These are phyloP conservation scores for Helicoverpa assulta DNA, from an alignment of 2,888 invertebrate genomes.

Conservation along the genomic window DNA sequence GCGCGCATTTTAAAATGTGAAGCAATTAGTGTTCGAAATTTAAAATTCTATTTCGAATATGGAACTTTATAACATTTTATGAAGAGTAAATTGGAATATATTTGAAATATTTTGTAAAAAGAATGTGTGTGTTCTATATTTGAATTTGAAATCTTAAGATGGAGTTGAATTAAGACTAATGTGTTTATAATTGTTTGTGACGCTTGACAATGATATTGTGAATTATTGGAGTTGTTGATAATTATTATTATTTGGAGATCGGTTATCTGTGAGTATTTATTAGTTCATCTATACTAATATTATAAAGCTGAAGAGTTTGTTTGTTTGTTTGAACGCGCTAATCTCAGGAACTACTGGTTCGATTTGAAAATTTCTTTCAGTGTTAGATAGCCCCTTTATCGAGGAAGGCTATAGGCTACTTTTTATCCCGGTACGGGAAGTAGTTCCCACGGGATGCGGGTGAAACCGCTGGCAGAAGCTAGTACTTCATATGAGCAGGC, in stretches of 20 bases:
- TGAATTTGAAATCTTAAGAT: slow-evolving; percentile 19
- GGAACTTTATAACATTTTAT: background rate
- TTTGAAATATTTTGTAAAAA: slow-evolving; percentile 10
- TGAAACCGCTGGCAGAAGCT: no score
- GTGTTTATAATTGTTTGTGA: slow-evolving; percentile 47
- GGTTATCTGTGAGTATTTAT: slow-evolving; percentile 47
- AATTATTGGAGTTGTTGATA: slow-evolving; percentile 7
- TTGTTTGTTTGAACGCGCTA: no score
- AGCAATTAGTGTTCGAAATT: slow-evolving; percentile 10
- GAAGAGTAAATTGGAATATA: background rate
- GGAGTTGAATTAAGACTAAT: slow-evolving; percentile 46
- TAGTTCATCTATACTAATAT: background rate
- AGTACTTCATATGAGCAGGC: no score
- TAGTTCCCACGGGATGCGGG: no score
- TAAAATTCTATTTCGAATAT: background rate
- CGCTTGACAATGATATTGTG: slow-evolving; percentile 26
- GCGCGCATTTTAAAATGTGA: slow-evolving; percentile 39
- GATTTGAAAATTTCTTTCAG: no score
- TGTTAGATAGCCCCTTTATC: no score
- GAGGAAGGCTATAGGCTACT: no score
- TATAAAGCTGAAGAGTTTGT: no score
- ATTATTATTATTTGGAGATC: slow-evolving; percentile 18
- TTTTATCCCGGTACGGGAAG: no score
- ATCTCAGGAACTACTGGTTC: no score
- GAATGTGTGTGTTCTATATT: slow-evolving; percentile 8